Base-by-base conservation (phyloP, 2,888 invertebrate genomes). In the Leucophenga montana region DNA sequence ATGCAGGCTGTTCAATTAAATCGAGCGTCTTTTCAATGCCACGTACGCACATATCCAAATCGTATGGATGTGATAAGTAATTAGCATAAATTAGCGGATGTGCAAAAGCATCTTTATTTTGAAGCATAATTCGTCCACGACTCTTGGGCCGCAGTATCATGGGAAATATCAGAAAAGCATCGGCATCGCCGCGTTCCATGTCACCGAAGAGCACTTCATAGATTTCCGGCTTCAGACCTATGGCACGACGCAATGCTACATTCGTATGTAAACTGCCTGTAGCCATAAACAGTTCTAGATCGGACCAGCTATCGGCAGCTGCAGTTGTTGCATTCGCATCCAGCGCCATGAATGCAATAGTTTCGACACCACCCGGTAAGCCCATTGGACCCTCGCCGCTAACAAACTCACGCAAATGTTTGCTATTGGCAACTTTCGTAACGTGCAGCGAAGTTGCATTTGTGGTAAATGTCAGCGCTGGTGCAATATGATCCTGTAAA, bases 81-180 rank as follows among this genome's bases (percentile, higher is more conserved):
- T 94, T 94, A 0, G 94, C 91, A 75, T 92, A 90, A 73, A 95
- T 90, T n/a, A 90, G 85, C 0, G 95, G 95, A 78, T 92, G 90
- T 11, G 91, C 90, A 5, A 90, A 89, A 0, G 94, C 94, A 85
- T 94, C 91, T 0, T 85, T 90, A 46, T 91, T 90, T 74, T 89
- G 90, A 9, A 95, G 88, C 76, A 91, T 91, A 11, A 95, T 85
- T 67, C 89, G 89, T 0, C 95, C 95, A 8, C 91, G 90, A 44
- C 94, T 93, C 76, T 91, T 91, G 0, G 95, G 92, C 56, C 92
- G 90, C 87, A 95, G 78, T 3, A 92, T 83, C 90, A 92, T 91
- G 1, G 92, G 91, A 65, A 92, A 90, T 48, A 92, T 89, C 77
- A 90, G 89, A 86, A 92, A 93, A 0, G 90, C 87, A 53, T 92